Base-by-base conservation (phyloP, 2,113 vertebrate genomes). In the Melanostigma gelatinosum region DNA sequence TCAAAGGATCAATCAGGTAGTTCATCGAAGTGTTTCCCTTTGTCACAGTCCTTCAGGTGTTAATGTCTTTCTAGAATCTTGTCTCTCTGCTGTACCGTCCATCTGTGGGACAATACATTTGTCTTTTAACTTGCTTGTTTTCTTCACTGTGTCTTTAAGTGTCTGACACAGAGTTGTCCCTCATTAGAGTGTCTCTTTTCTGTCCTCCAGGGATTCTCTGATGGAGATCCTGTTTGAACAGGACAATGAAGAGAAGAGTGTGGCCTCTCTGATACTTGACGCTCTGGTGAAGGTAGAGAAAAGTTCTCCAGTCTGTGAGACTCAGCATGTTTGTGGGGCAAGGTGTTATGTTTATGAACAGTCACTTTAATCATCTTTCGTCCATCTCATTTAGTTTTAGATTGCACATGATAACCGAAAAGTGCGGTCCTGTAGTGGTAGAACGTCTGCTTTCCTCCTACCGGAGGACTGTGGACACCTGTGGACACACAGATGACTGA, bases 181-280 rank as follows among this genome's bases (percentile, higher is more conserved):
- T 73, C 24, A 40, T 46, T 6, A 27, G 12, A 20, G 20, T 34
- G 1, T 58, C 8, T 76, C 20, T 55, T 24, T 0, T 2, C 57
- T 36, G 54, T 12, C 8, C 50, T 36, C 27, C 89, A 99, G 98
- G 89, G 98, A 99, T 92, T 99, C 97, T 0, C 93, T 99, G 72
- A 97, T 97, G 9, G 98, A 99, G 94, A 96, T 99, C 62, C 92
- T 99, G 62, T 99, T 99, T 93, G 98, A 99, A 58, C 98, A 99
- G 93, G 98, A 99, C 90, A 99, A 99, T 10, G 98, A 99, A 80
- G 97, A 99, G 92, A 97, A 98, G 80, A 99, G 97, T 8, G 95
- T 99, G 72, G 98, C 97, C 80, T 96, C 98, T 22, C 95, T 99
- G 88, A 96, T 99, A 77, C 86, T 99, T 6, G 98, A 99, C 80